Percentiles rank a stretch among this genome's conserved stretches.
phyloP scores from a whole-genome alignment of 37 sponge, comb jelly and placozoan species.

The Oopsacas minuta region DNA sequence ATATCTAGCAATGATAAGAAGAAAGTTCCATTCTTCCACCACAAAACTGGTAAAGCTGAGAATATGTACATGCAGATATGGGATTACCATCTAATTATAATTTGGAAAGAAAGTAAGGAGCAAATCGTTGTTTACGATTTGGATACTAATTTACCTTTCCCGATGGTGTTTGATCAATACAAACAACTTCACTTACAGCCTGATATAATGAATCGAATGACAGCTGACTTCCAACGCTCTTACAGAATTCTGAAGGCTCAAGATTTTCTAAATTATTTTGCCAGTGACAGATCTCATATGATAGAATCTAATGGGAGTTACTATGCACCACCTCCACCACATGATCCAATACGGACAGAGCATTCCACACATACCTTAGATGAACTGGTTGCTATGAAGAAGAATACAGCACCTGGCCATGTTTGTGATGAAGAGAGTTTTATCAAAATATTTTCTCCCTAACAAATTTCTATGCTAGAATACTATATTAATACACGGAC shows the following conservation, averaged over 20 bases:
- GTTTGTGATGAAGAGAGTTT: neutral
- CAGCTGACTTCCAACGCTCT: neutral
- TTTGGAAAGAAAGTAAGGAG: constrained; percentile 19
- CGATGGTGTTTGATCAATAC: neutral
- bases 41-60: constrained; percentile 17
- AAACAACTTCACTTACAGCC: neutral
- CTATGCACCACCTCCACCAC: neutral
- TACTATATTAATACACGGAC: neutral
- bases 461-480: neutral
- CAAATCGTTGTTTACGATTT: constrained; percentile 8
- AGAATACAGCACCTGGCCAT: neutral
- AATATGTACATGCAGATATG: constrained; percentile 17
- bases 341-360: neutral
- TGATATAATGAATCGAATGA: neutral
- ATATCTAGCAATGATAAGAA: constrained; percentile 1
- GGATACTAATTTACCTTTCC: neutral
- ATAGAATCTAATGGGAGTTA: neutral
- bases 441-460: constrained; percentile 8
- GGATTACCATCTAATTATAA: neutral
- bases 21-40: constrained; percentile 3
- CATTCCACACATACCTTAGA: constrained; percentile 14
- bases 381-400: constrained; percentile 12
- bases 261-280: neutral
- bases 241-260: neutral
- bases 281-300: neutral